Percentiles rank a stretch among this genome's conserved stretches.
These are phyloP conservation scores for Drosophila kepulauana DNA, from an alignment of 1,140 invertebrate species.

Conservation along the genomic window DNA sequence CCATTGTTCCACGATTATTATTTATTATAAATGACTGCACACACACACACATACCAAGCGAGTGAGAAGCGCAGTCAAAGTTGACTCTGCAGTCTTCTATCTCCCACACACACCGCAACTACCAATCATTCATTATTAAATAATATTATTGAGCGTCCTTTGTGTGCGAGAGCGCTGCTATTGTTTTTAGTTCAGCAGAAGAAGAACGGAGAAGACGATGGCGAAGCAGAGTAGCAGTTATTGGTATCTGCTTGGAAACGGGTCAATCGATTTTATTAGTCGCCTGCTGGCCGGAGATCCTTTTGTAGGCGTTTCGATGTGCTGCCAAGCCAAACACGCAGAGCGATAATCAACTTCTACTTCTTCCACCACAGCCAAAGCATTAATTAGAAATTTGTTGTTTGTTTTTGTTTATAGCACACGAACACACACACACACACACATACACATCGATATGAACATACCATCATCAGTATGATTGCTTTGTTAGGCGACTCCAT, in stretches of 20 bases:
- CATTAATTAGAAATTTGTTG: slow-evolving; percentile 79
- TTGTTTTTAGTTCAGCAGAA: slow-evolving; percentile 28
- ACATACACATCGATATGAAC: neutral
- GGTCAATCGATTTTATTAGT: slow-evolving; percentile 74
- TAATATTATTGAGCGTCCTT: slow-evolving; percentile 71
- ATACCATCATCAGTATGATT: slow-evolving; percentile 47
- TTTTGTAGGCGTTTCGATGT: slow-evolving; percentile 60
- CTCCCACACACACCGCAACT: neutral
- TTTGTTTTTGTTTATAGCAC: slow-evolving; percentile 30
- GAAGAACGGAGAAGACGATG: neutral
- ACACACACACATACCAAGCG: slow-evolving; percentile 62
- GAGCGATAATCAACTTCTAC: slow-evolving; percentile 40
- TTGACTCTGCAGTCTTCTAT: neutral
- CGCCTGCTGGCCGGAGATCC: slow-evolving; percentile 25
- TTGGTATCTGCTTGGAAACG: slow-evolving; percentile 55
- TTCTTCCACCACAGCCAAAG: slow-evolving; percentile 45
- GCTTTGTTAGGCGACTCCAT: slow-evolving; percentile 62
- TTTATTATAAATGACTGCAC: slow-evolving; percentile 82
- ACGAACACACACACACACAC: slow-evolving; percentile 5
- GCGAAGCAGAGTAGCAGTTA: slow-evolving; percentile 16
- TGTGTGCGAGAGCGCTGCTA: slow-evolving; percentile 30
- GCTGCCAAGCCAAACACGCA: slow-evolving; percentile 59
- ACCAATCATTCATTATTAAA: slow-evolving; percentile 62
- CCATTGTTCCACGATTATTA: slow-evolving; percentile 77
- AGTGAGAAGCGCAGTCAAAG: slow-evolving; percentile 9